Conservation (phyloP, 2,797 vertebrate species). For the Austrolebias charrua region DNA sequence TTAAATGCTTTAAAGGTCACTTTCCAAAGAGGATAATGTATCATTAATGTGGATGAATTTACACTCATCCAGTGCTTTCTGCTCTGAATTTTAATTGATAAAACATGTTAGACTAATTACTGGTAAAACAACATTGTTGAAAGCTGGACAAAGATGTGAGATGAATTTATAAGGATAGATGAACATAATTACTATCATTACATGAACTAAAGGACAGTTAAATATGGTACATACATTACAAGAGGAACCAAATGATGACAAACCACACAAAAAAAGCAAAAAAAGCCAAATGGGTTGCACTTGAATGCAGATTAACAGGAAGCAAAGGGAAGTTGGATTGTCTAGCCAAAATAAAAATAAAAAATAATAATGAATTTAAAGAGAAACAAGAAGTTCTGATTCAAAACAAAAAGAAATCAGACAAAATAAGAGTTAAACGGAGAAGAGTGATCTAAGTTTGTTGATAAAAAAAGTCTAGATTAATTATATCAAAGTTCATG, state of each 20-base stretch:
- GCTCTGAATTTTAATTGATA: background rate
- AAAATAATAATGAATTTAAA: too few relatives aligned
- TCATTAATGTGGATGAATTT: background rate
- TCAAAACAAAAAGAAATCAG: too few relatives aligned
- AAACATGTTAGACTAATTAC: slow-evolving; percentile 3
- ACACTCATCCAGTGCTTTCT: slow-evolving; percentile 5
- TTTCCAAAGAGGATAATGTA: background rate
- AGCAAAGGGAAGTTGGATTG: background rate
- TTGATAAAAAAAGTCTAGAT: too few relatives aligned
- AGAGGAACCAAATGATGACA: background rate
- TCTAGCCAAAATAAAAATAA: too few relatives aligned
- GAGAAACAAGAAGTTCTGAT: too few relatives aligned
- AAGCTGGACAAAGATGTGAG: background rate
- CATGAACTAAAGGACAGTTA: background rate
- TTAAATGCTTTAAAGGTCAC: background rate
- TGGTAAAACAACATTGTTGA: background rate
- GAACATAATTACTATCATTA: background rate
- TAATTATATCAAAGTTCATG: too few relatives aligned
- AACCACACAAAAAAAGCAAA: background rate
- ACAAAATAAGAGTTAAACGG: too few relatives aligned
- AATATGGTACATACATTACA: background rate
- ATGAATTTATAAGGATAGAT: background rate
- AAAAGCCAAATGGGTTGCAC: background rate
- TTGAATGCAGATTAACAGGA: too few relatives aligned
- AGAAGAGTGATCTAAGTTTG: too few relatives aligned